Evolutionary conservation across 2,888 invertebrate genomes (phyloP).

Genomic region (Heteromyza rotundicornis): DNA sequence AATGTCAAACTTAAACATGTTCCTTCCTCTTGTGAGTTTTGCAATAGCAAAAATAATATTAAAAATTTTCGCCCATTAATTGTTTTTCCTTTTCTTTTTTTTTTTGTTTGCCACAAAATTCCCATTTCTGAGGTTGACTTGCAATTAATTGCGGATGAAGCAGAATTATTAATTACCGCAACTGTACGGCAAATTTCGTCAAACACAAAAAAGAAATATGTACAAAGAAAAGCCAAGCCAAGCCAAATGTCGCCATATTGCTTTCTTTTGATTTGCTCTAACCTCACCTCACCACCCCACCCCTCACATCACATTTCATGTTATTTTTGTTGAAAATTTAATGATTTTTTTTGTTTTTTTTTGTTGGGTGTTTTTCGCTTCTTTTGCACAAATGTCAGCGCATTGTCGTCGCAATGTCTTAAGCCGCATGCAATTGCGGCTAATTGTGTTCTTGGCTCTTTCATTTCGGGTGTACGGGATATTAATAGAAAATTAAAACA

Average conservation of each 20-base stretch:
- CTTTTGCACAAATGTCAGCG: slow-evolving; percentile 30
- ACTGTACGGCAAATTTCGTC: slow-evolving; percentile 36
- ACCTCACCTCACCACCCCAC: not conserved
- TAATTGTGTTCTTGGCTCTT: slow-evolving; percentile 11
- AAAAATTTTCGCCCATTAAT: no score
- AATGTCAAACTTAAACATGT: no score
- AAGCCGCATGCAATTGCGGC: slow-evolving; percentile 22
- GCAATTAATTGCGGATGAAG: slow-evolving; percentile 61
- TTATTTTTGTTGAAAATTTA: slow-evolving; percentile 30
- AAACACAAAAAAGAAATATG: not conserved
- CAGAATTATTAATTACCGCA: slow-evolving; percentile 61
- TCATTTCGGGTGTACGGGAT: not conserved
- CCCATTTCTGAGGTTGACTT: slow-evolving; percentile 45
- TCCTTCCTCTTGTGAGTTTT: no score
- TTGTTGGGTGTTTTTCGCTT: slow-evolving; percentile 46
- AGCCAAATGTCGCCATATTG: slow-evolving; percentile 10
- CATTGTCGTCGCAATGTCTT: slow-evolving; percentile 19
- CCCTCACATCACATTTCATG: not conserved
- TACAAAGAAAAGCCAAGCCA: not conserved
- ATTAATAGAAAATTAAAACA: slow-evolving; percentile 5
- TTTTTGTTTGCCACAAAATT: no score
- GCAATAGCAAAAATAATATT: no score
- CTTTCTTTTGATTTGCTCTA: not conserved
- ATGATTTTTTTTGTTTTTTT: slow-evolving; percentile 26
- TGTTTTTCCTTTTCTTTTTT: no score